phyloP scores from a whole-genome alignment of 2,888 invertebrate species.

The Horisme vitalbata region DNA sequence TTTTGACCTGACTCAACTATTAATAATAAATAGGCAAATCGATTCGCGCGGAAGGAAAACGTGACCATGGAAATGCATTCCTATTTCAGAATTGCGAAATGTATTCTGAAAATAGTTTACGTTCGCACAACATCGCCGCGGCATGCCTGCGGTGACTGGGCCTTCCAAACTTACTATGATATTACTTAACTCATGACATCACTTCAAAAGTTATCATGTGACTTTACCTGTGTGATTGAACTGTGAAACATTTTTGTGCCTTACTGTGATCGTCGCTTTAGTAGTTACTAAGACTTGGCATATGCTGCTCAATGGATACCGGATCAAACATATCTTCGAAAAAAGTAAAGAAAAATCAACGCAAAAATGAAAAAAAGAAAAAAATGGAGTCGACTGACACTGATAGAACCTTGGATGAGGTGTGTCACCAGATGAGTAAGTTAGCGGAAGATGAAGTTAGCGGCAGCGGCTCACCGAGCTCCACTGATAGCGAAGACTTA shows the following conservation, averaged over 20 bases:
- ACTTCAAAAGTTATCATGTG: conserved; percentile 59
- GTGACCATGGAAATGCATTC: conserved; percentile 39
- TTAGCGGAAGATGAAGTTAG: conserved; percentile 44
- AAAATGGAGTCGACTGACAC: conserved; percentile 50
- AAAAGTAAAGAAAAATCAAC: conserved; percentile 54
- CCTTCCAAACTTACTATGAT: conserved; percentile 51
- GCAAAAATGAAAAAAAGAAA: conserved; percentile 73
- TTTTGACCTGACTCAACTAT: conserved; percentile 23
- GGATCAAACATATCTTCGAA: conserved; percentile 50
- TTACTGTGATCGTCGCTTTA: conserved; percentile 43
- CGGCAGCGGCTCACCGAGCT: conserved; percentile 64
- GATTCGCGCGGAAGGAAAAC: conserved; percentile 23
- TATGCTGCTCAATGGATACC: conserved; percentile 75
- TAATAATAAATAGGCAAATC: conserved; percentile 3
- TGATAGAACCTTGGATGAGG: conserved; percentile 45
- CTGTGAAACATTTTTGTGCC: conserved; percentile 45
- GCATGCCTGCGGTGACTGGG: conserved; percentile 60
- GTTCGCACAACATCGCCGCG: conserved; percentile 46
- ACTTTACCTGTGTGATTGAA: conserved; percentile 56
- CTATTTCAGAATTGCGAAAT: conserved; percentile 60
- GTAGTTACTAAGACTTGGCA: conserved; percentile 47
- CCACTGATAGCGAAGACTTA: conserved; percentile 85
- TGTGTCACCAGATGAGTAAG: conserved; percentile 47
- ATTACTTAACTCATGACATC: conserved; percentile 56
- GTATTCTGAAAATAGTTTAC: conserved; percentile 49